Evolutionary conservation across 2,888 invertebrate species (phyloP), one percentile per base, ranked within the genome.

Genomic region (Brachynemurus nebulosus): DNA sequence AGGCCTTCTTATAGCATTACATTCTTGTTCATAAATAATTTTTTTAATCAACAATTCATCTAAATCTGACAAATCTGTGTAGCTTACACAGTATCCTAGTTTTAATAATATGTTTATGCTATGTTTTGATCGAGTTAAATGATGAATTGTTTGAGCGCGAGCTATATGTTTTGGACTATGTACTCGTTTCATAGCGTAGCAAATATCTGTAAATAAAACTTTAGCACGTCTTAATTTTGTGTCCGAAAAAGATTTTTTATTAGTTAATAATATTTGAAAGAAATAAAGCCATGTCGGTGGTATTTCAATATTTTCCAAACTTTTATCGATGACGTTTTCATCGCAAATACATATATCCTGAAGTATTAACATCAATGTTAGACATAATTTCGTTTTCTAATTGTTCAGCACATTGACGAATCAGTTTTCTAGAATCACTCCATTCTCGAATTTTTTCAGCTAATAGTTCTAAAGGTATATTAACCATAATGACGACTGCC

Each of bases 141-240:
- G 44, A 18, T 39, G 44, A 16, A 44, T 25, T 16, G 33, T 14
- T 39, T 39, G 30, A 39, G 39, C 39, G 25, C 14, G 25, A 44
- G 44, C 38, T 21, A 37, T 19, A 44, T 44, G 44, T 47, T 35
- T 43, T 35, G 45, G 42, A 16, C 44, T 36, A 1, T 45, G 41
- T 45, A 34, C 37, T 14, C 23, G 20, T 14, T 11, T 45, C 11
- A 42, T 35, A 9, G 20, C 36, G 27, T 17, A 41, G 36, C 17
- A 42, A 5, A 37, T 48, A 40, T 46, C 48, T 39, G 41, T 16
- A 50, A 46, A 48, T 18, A 50, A 44, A 21, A 47, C 46, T 42
- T 44, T 34, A n/a, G 47, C 48, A 43, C 50, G 12, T 48, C 38
- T 8, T 42, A 44, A 12, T 34, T 47, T 34, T 19, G 45, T 47